Evolutionary conservation across 2,113 vertebrate genomes (phyloP).

Genomic region (Sturnira hondurensis): DNA sequence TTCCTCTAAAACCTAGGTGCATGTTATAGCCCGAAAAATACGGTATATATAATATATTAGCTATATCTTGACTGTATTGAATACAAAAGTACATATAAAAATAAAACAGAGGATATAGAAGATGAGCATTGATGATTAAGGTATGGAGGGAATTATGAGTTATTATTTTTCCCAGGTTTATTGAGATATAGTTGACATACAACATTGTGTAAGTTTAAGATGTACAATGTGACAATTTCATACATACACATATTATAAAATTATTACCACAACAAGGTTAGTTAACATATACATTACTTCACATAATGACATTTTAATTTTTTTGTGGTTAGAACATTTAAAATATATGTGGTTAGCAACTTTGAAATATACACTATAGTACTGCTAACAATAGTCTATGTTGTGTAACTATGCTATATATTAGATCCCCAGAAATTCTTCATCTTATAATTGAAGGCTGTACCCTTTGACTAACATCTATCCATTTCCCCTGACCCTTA

Average conservation of each 20-base stretch:
- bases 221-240: not conserved
- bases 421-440: not conserved
- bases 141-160: not conserved
- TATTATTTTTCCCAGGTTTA: not conserved
- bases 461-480: not conserved
- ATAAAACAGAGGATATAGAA: not conserved
- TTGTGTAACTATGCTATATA: no score
- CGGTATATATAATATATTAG: not conserved
- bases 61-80: not conserved
- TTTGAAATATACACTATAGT: not conserved
- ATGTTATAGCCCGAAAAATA: no score
- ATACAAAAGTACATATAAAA: not conserved
- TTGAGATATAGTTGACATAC: not conserved
- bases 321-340: not conserved
- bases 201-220: not conserved
- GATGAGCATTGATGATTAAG: not conserved
- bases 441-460: not conserved
- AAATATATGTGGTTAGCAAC: not conserved
- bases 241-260: not conserved
- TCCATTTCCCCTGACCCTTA: not conserved
- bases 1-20: no score
- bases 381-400: not conserved
- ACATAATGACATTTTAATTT: not conserved
- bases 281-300: not conserved
- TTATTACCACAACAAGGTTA: not conserved